Conservation (phyloP, 2,113 vertebrate genomes). For the Panthera tigris region DNA sequence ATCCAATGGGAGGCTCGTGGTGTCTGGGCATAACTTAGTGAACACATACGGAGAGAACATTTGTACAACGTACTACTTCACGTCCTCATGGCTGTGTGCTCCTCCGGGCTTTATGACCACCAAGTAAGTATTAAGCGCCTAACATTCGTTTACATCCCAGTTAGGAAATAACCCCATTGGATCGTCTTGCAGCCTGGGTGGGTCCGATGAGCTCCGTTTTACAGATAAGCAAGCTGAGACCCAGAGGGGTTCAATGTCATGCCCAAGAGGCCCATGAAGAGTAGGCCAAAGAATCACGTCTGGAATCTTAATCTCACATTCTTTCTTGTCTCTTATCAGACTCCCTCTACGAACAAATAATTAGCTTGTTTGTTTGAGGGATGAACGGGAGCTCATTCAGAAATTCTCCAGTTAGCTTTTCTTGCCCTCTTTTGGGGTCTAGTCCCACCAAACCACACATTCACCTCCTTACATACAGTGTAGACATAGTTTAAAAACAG, state of each 20-base stretch:
- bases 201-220: background rate
- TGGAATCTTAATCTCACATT: background rate
- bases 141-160: background rate
- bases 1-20: background rate
- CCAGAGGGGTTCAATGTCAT: background rate
- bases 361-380: background rate
- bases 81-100: background rate
- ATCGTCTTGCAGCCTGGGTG: background rate
- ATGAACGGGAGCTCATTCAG: background rate
- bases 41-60: background rate
- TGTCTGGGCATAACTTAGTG: background rate
- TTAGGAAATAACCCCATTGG: background rate
- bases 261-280: background rate
- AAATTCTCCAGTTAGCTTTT: constrained; percentile 15
- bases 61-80: background rate
- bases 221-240: constrained; percentile 2
- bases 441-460: background rate
- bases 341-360: background rate
- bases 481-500: background rate
- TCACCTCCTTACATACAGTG: background rate
- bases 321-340: background rate
- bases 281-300: background rate
- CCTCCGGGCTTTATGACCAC: background rate
- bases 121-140: background rate
- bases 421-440: background rate